Percentiles rank a stretch among this genome's conserved stretches.
phyloP scores from a whole-genome alignment of 2,888 invertebrate species.

The Myopa tessellatipennis region DNA sequence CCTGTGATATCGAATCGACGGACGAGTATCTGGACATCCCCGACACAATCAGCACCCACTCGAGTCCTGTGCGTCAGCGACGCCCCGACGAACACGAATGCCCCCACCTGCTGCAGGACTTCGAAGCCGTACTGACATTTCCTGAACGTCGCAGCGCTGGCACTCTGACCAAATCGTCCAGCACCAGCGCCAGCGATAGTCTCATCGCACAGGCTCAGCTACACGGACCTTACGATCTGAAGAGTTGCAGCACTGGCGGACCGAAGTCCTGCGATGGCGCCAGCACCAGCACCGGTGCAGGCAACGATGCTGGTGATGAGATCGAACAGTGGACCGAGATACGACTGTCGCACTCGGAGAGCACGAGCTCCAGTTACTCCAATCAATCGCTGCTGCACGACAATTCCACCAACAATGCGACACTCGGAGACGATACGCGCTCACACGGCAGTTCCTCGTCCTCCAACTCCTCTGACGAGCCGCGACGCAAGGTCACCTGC shows the following conservation, averaged over 20 bases:
- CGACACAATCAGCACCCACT: conserved; percentile 60
- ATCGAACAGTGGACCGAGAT: conserved; percentile 69
- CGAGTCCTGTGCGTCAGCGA: conserved; percentile 62
- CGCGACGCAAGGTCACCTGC: conserved; percentile 66
- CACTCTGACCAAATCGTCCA: conserved; percentile 62
- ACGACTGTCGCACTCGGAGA: conserved; percentile 66
- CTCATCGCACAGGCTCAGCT: conserved; percentile 57
- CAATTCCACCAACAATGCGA: conserved; percentile 51
- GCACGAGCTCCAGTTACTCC: conserved; percentile 67
- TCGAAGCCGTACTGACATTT: conserved; percentile 62
- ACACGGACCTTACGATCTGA: conserved; percentile 61
- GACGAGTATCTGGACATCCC: conserved; percentile 67
- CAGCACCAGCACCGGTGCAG: conserved; percentile 37
- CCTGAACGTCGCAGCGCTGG: conserved; percentile 53
- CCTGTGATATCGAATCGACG: conserved; percentile 56
- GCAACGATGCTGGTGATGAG: conserved; percentile 58
- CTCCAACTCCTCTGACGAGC: conserved; percentile 65
- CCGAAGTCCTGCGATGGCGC: conserved; percentile 38
- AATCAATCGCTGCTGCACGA: conserved; percentile 65
- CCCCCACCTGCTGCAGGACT: conserved; percentile 66
- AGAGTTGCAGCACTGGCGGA: conserved; percentile 48
- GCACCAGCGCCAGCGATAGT: conserved; percentile 60
- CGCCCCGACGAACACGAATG: conserved; percentile 64
- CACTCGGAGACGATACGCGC: conserved; percentile 55
- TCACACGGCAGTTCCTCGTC: conserved; percentile 58